A percentile compares a stretch with the other conserved stretches of the same genome.
Conservation (phyloP, 1,140 invertebrate genomes). For the Gerris buenoi region DNA sequence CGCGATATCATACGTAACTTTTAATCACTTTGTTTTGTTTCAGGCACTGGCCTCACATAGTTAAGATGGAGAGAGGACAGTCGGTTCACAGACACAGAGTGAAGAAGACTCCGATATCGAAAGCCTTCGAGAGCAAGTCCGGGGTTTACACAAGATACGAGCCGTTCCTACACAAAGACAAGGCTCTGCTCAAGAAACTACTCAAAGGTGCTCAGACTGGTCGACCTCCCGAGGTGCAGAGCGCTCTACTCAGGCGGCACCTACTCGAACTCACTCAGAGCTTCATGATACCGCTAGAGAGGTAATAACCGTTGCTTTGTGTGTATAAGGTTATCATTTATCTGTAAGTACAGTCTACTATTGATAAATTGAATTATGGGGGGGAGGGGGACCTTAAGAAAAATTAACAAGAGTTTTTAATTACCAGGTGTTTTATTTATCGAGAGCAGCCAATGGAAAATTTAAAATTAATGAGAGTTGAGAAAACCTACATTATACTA, state of each 20-base stretch:
- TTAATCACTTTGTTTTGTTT: too few relatives aligned
- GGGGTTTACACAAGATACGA: conserved; percentile 91
- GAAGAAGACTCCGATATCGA: conserved; percentile 35
- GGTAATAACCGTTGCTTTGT: too few relatives aligned
- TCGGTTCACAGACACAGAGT: conserved; percentile 34
- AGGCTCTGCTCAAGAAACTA: conserved; percentile 77
- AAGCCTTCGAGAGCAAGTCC: conserved; percentile 53
- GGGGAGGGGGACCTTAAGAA: too few relatives aligned
- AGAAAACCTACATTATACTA: too few relatives aligned
- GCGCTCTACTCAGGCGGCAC: conserved; percentile 69
- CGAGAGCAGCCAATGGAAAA: too few relatives aligned
- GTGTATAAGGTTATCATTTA: too few relatives aligned
- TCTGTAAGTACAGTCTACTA: too few relatives aligned
- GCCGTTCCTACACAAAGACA: conserved; percentile 85
- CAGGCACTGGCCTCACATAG: conserved; percentile 96
- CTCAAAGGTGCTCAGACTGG: conserved; percentile 65
- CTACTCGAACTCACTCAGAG: conserved; percentile 91
- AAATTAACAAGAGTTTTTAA: too few relatives aligned
- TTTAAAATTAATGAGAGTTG: too few relatives aligned
- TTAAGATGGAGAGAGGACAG: conserved; percentile 63
- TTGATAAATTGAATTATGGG: too few relatives aligned
- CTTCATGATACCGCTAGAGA: conserved; percentile 96
- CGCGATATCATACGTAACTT: too few relatives aligned
- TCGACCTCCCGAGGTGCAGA: conserved; percentile 75
- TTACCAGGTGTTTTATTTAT: too few relatives aligned